Percentiles rank a stretch among this genome's conserved stretches.
Conservation (phyloP, 2,797 vertebrate genomes). For the Myiotriccus ornatus region DNA sequence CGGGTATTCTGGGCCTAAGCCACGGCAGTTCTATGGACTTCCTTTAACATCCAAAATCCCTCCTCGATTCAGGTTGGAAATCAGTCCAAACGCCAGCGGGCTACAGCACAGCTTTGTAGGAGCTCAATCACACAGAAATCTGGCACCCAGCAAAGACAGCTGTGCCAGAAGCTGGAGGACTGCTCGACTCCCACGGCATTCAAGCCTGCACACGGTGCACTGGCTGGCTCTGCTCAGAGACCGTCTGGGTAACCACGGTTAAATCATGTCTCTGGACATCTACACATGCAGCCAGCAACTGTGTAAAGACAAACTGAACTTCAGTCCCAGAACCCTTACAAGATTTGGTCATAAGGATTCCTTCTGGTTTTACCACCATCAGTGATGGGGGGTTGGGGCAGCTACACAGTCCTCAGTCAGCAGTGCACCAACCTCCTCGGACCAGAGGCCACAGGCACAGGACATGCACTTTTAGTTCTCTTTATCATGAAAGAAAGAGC, state of each 20-base stretch:
- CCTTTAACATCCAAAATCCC: not conserved
- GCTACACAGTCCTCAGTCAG: not conserved
- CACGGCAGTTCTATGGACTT: not conserved
- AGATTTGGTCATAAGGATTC: not conserved
- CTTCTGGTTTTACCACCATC: not conserved
- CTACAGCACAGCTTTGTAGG: not conserved
- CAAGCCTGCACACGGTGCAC: not conserved
- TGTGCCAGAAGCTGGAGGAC: slow-evolving; percentile 16
- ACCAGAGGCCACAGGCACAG: too few relatives aligned
- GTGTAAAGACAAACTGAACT: not conserved
- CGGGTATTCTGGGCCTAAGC: not conserved
- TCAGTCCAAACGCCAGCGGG: not conserved
- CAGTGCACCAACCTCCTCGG: not conserved
- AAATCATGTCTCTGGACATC: not conserved
- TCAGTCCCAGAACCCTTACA: not conserved
- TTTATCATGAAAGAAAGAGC: not conserved
- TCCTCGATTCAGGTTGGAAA: not conserved
- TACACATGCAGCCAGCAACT: not conserved
- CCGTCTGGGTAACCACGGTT: not conserved
- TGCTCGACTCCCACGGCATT: slow-evolving; percentile 20
- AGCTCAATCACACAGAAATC: not conserved
- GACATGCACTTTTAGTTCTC: accelerated
- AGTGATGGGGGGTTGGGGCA: not conserved
- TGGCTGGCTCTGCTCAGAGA: not conserved
- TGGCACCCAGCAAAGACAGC: not conserved